Evolutionary conservation across 2,797 vertebrate species (phyloP), one percentile per base, ranked within the genome.

Genomic region (Aeoliscus strigatus): DNA sequence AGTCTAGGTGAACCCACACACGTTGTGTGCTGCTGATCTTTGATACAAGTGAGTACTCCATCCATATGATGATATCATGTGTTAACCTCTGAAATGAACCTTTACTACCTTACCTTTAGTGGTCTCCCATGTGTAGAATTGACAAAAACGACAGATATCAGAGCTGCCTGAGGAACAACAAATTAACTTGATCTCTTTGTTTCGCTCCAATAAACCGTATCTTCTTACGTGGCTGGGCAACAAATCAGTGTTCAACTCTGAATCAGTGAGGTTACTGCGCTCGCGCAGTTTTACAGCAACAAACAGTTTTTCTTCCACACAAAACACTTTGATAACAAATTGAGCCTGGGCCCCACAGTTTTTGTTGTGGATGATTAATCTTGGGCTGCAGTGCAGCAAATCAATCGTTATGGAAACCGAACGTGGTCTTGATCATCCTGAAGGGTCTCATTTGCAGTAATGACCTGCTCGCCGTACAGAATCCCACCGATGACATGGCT

Each of bases 381-480:
- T 7, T 12, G 5, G 21, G 17, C 14, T 21, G 5, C 7, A 4
- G 23, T 11, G 23, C 17, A 17, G 28, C 9, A 9, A 39, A 40
- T 14, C 2, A 8, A 39, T 46, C 30, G 16, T 60, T 40, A 44
- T 14, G 23, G 12, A 27, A 34, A 39, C 46, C 28, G 42, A 54
- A 45, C 18, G 8, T 5, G 9, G 45, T 40, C 27, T 44, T 37
- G 33, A 49, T 60, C 25, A 24, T 39, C 9, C 28, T 16, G 29
- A 38, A 36, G 38, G 33, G 9, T 29, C 25, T 60, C 5, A 7
- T 53, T 47, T 45, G 14, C 36, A 27, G 38, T 51, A 49, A 61
- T 60, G 32, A 38, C 47, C 17, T 12, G 14, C 49, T 40, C 29
- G 1, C 46, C 39, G 6, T 27, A 35, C 58, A 11, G 37, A n/a